phyloP scores from a whole-genome alignment of 2,113 vertebrate genomes.

The Nibea albiflora region DNA sequence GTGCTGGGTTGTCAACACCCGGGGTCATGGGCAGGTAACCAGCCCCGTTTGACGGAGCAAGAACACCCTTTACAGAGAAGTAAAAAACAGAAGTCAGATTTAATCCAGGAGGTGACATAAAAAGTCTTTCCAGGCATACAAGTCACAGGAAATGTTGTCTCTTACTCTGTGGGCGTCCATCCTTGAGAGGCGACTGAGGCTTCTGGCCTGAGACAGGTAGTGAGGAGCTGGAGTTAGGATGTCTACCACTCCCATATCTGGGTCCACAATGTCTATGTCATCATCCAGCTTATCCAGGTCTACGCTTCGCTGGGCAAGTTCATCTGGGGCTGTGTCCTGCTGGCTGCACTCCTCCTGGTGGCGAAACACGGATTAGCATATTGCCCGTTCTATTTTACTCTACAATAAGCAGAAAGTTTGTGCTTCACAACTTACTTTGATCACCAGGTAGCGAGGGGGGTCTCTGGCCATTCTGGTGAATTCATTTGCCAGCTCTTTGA shows the following conservation, averaged over 20 bases:
- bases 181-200: slow-evolving; percentile 72
- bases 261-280: slow-evolving; percentile 83
- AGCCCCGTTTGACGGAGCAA: slow-evolving; percentile 79
- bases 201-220: slow-evolving; percentile 74
- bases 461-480: slow-evolving; percentile 97
- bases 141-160: background rate
- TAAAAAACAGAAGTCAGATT: background rate
- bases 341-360: slow-evolving; percentile 82
- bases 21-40: slow-evolving; percentile 94
- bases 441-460: slow-evolving; percentile 92
- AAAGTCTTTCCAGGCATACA: background rate
- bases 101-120: background rate
- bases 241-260: slow-evolving; percentile 75
- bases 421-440: slow-evolving; percentile 85
- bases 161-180: slow-evolving; percentile 78
- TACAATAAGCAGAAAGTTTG: background rate
- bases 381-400: background rate
- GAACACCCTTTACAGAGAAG: slow-evolving; percentile 78
- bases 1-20: slow-evolving; percentile 78
- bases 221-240: slow-evolving; percentile 59
- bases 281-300: slow-evolving; percentile 87
- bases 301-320: slow-evolving; percentile 82
- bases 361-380: background rate
- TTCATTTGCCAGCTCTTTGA: slow-evolving; percentile 94
- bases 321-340: slow-evolving; percentile 79